phyloP scores from a whole-genome alignment of 2,113 vertebrate genomes.

The Parus major region DNA sequence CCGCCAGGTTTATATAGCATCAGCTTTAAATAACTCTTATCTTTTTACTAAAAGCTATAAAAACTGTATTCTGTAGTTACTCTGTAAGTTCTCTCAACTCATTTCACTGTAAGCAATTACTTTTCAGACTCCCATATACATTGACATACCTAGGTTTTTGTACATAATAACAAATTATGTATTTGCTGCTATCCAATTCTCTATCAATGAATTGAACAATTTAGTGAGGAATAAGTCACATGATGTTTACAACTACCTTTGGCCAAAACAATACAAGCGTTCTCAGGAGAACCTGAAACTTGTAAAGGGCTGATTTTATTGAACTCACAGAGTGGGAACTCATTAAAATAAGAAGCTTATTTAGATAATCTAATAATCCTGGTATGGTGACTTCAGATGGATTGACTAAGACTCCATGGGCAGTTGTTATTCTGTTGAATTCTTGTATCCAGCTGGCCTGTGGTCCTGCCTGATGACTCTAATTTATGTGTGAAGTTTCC shows the following conservation, averaged over 20 bases:
- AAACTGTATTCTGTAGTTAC: neutral
- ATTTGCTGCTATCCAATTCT: neutral
- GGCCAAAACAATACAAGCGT: neutral
- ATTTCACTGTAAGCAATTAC: neutral
- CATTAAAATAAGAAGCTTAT: neutral
- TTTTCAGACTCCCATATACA: neutral
- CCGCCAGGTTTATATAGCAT: neutral
- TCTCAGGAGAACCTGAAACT: neutral
- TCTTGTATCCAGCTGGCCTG: neutral
- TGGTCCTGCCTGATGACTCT: neutral
- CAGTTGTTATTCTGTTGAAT: neutral
- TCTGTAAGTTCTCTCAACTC: neutral
- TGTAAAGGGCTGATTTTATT: neutral
- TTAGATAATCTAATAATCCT: neutral
- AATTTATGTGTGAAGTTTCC: neutral
- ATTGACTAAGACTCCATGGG: neutral
- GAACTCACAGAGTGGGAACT: neutral
- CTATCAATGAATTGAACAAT: neutral
- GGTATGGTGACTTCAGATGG: neutral
- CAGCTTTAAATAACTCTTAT: neutral
- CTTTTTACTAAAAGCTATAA: neutral
- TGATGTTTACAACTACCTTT: neutral
- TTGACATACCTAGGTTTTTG: neutral
- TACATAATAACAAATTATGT: neutral
- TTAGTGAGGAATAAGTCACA: rapidly evolving